Evolutionary conservation across 2,797 vertebrate species (phyloP).

Genomic region (Pantherophis alleghaniensis): DNA sequence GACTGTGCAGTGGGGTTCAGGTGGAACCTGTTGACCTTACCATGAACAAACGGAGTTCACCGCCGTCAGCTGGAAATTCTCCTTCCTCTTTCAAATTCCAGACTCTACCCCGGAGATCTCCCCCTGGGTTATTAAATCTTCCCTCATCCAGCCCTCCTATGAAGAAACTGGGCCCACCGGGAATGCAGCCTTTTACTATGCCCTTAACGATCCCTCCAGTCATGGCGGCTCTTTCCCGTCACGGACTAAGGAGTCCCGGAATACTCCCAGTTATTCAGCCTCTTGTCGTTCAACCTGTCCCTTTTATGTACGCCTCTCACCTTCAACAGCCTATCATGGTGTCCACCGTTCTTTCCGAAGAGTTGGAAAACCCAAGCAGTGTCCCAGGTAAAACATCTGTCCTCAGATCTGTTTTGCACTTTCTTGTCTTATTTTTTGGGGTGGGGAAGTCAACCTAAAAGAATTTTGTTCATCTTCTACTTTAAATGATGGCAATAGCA

Average conservation of each 20-base stretch:
- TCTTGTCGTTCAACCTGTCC: conserved; percentile 85
- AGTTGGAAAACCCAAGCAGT: conserved; percentile 76
- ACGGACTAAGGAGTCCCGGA: conserved; percentile 75
- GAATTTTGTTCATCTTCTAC: neutral
- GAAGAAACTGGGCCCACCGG: conserved; percentile 73
- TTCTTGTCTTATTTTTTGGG: neutral
- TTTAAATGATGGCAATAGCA: neutral
- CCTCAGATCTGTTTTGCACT: neutral
- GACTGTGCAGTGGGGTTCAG: conserved; percentile 80
- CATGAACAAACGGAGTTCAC: conserved; percentile 85
- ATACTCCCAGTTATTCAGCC: conserved; percentile 81
- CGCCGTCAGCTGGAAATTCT: conserved; percentile 76
- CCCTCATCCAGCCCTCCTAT: conserved; percentile 79
- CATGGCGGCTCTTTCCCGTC: conserved; percentile 77
- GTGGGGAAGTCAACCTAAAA: neutral
- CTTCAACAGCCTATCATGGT: conserved; percentile 87
- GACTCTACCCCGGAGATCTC: conserved; percentile 73
- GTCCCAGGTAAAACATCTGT: conserved; percentile 73
- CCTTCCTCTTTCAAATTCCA: conserved; percentile 78
- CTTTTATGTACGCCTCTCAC: conserved; percentile 86
- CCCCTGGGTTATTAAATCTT: conserved; percentile 74
- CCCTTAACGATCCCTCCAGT: conserved; percentile 78
- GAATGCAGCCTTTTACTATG: conserved; percentile 78
- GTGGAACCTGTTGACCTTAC: conserved; percentile 95
- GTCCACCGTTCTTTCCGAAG: conserved; percentile 74